Conservation (phyloP, 2,797 vertebrate genomes). For the Lutjanus argentimaculatus region DNA sequence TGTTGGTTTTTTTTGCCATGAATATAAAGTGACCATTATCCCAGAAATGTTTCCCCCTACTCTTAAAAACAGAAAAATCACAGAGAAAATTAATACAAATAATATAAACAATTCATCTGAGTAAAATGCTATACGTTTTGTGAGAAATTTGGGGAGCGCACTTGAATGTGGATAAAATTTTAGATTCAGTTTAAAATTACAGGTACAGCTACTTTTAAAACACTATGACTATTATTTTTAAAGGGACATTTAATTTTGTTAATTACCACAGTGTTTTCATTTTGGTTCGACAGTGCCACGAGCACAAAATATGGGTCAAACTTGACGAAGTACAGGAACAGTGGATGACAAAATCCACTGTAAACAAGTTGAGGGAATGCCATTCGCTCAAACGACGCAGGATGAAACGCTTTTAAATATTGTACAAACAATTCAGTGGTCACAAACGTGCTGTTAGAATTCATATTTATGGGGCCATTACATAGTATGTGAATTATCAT, state of each 20-base stretch:
- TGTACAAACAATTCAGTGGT: constrained; percentile 58
- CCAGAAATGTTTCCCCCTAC: constrained; percentile 36
- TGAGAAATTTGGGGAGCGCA: constrained; percentile 36
- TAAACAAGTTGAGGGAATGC: constrained; percentile 31
- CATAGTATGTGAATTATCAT: constrained; percentile 55
- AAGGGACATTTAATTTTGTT: constrained; percentile 15
- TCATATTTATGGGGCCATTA: constrained; percentile 7
- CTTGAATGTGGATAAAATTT: constrained; percentile 33
- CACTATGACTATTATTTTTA: constrained; percentile 4
- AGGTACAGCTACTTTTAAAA: constrained; percentile 31
- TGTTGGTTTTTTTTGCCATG: constrained; percentile 29
- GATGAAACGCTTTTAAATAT: constrained; percentile 37
- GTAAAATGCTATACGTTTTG: constrained; percentile 49
- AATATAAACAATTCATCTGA: constrained; percentile 53
- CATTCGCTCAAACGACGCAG: constrained; percentile 26
- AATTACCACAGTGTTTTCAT: constrained; percentile 56
- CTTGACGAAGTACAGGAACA: constrained; percentile 35
- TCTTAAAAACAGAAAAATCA: constrained; percentile 60
- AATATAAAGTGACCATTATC: constrained; percentile 73
- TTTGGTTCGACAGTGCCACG: constrained; percentile 49
- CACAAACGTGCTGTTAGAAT: constrained; percentile 33
- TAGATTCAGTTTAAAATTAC: constrained; percentile 21
- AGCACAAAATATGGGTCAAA: constrained; percentile 23
- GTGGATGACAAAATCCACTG: constrained; percentile 21
- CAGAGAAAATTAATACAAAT: constrained; percentile 61